These are phyloP conservation scores for Ernsta delagoae DNA, from an alignment of 2,888 invertebrate species.

Conservation along the genomic window DNA sequence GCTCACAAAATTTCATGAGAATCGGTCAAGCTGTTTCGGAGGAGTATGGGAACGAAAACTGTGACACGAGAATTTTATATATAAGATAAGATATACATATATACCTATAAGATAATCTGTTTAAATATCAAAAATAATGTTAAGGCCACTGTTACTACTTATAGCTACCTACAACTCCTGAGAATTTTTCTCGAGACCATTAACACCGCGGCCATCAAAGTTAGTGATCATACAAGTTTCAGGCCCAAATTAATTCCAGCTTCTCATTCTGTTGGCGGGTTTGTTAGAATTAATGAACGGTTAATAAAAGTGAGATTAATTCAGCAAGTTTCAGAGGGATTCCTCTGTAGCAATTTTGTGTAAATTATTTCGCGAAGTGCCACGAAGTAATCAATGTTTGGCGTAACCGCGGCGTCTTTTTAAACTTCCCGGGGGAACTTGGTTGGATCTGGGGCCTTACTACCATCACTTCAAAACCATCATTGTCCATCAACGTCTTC, in stretches of 20 bases:
- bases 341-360: conserved; percentile 29
- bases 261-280: conserved; percentile 12
- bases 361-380: conserved; percentile 27
- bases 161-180: too few relatives aligned
- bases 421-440: conserved; percentile 6
- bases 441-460: too few relatives aligned
- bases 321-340: conserved; percentile 28
- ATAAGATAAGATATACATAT: too few relatives aligned
- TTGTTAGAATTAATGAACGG: conserved; percentile 33
- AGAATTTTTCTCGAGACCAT: conserved; percentile 7
- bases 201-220: conserved; percentile 28
- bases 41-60: too few relatives aligned
- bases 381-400: conserved; percentile 32
- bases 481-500: too few relatives aligned
- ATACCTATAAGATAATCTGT: too few relatives aligned
- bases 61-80: too few relatives aligned
- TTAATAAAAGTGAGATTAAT: conserved; percentile 36
- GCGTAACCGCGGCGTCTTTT: conserved; percentile 14
- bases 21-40: too few relatives aligned
- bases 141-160: too few relatives aligned
- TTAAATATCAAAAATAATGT: too few relatives aligned
- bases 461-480: too few relatives aligned
- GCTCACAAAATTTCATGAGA: too few relatives aligned
- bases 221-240: conserved; percentile 32
- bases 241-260: conserved; percentile 26